A percentile compares a stretch with the other conserved stretches of the same genome.
Evolutionary conservation across 1,140 invertebrate species (phyloP).

Genomic region (Caenorhabditis remanei): DNA sequence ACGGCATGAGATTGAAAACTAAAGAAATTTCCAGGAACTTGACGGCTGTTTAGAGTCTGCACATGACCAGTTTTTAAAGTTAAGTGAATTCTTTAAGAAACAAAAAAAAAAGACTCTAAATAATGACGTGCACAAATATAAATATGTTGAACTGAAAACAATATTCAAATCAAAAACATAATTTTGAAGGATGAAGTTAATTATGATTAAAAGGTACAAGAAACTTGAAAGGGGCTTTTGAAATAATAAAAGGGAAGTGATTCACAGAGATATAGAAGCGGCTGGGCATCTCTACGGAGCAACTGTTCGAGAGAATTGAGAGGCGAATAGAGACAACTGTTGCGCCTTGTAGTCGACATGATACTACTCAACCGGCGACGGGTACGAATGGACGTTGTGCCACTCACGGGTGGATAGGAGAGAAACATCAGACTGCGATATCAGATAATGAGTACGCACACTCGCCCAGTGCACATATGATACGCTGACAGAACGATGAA

Average conservation of each 20-base stretch:
- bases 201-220: no score
- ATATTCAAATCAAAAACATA: no score
- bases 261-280: slow-evolving; percentile 31
- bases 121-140: no score
- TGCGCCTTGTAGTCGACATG: slow-evolving; percentile 53
- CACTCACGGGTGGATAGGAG: neutral
- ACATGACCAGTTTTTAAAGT: no score
- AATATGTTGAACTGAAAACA: no score
- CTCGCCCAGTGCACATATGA: slow-evolving; percentile 34
- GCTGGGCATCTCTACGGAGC: slow-evolving; percentile 23
- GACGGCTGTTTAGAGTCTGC: no score
- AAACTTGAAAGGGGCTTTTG: neutral
- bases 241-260: slow-evolving; percentile 40
- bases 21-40: no score
- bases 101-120: no score
- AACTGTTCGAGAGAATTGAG: slow-evolving; percentile 12
- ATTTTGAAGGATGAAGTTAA: no score
- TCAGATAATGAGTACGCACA: slow-evolving; percentile 55
- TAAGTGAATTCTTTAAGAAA: no score
- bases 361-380: slow-evolving; percentile 37
- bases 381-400: slow-evolving; percentile 49
- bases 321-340: slow-evolving; percentile 35
- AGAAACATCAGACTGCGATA: slow-evolving; percentile 42
- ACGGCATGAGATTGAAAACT: no score
- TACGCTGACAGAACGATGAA: slow-evolving; percentile 51